Percentiles rank a stretch among this genome's conserved stretches.
phyloP scores from a whole-genome alignment of 2,888 invertebrate genomes.

The Calliscelio sp. region DNA sequence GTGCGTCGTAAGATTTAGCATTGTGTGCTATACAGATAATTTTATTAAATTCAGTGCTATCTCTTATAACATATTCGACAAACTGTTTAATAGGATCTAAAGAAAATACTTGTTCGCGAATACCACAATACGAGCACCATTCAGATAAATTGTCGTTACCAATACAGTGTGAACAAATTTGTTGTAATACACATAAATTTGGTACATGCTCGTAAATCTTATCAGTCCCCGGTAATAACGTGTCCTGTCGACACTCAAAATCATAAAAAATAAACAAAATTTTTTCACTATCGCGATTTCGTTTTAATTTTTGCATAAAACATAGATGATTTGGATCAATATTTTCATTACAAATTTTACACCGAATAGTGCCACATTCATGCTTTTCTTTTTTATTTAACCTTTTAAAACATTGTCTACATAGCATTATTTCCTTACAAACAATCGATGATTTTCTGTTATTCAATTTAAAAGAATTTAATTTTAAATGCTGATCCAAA shows the following conservation, averaged over 20 bases:
- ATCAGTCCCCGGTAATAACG: background rate
- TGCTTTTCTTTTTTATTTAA: background rate
- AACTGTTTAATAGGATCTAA: conserved; percentile 41
- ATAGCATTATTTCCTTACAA: background rate
- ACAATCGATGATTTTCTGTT: background rate
- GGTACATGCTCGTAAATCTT: conserved; percentile 14
- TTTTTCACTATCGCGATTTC: background rate
- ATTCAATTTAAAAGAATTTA: background rate
- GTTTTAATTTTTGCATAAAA: conserved; percentile 9
- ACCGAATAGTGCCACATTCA: background rate
- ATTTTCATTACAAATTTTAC: background rate
- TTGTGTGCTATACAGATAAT: too few species aligned
- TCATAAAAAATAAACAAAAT: conserved; percentile 27
- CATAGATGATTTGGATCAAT: conserved; percentile 10
- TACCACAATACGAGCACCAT: conserved; percentile 16
- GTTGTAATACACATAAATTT: conserved; percentile 17
- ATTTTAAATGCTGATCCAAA: background rate
- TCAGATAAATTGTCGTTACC: conserved; percentile 6
- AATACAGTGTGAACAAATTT: conserved; percentile 80
- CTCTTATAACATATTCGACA: conserved; percentile 37
- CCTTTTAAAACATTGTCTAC: background rate
- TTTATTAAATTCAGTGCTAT: conserved; percentile 7
- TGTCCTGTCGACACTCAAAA: conserved; percentile 28
- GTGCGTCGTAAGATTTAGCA: too few species aligned
- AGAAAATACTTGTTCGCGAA: conserved; percentile 47